Percentiles rank a stretch among this genome's conserved stretches.
These are phyloP conservation scores for Orthosia gracilis DNA, from an alignment of 2,888 invertebrate species.

Conservation along the genomic window DNA sequence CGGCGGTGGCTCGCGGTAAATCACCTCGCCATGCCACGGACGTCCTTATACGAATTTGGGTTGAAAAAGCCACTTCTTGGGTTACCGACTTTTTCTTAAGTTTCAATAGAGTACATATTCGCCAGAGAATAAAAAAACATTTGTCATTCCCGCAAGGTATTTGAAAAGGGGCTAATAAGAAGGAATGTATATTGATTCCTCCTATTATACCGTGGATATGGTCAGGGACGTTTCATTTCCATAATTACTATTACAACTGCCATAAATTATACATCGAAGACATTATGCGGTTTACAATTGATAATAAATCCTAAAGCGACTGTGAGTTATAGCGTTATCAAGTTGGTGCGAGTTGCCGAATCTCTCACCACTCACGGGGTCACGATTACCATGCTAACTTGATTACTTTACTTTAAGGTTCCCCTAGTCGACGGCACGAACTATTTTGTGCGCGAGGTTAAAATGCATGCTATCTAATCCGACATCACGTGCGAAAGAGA, in stretches of 20 bases:
- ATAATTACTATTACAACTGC: conserved; percentile 45
- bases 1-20: conserved; percentile 81
- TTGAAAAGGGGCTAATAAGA: conserved; percentile 22
- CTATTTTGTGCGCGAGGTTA: too few species aligned
- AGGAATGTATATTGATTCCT: conserved; percentile 30
- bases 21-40: conserved; percentile 76
- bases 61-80: conserved; percentile 74
- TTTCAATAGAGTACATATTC: conserved; percentile 50
- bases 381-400: conserved; percentile 42
- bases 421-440: too few species aligned
- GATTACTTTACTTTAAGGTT: conserved; percentile 28
- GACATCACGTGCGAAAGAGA: too few species aligned
- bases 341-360: conserved; percentile 39
- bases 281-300: conserved; percentile 58
- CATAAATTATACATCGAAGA: conserved; percentile 53
- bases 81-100: conserved; percentile 53
- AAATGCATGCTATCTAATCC: too few species aligned
- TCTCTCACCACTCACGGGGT: conserved; percentile 32
- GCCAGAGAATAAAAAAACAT: conserved; percentile 37
- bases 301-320: conserved; percentile 57
- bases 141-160: conserved; percentile 36
- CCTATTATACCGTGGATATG: conserved; percentile 15
- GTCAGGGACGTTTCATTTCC: conserved; percentile 23
- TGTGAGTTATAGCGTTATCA: conserved; percentile 54
- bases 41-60: conserved; percentile 72